Evolutionary conservation across 2,888 invertebrate species (phyloP).

Genomic region (Allacma fusca): DNA sequence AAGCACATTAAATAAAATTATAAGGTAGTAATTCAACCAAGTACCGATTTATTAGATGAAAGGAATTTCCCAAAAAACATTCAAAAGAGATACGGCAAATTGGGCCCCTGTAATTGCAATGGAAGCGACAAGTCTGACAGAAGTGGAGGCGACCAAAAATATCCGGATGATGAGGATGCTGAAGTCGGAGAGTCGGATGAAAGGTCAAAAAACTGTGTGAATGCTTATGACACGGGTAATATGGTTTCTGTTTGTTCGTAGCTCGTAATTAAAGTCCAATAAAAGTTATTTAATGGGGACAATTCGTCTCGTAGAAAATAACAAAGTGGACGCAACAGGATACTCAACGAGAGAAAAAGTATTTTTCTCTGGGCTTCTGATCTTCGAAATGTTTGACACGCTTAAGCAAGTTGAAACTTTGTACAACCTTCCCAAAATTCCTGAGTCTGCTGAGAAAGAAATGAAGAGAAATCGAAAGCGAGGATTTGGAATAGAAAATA

Average conservation of each 20-base stretch:
- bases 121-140: not conserved
- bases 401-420: constrained; percentile 48
- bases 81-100: not conserved
- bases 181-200: not conserved
- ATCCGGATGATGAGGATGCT: not conserved
- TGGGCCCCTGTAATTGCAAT: not conserved
- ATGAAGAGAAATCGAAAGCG: constrained; percentile 22
- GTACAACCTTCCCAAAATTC: constrained; percentile 49
- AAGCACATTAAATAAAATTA: too few relatives aligned
- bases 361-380: constrained; percentile 56
- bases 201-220: not conserved
- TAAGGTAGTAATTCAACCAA: too few relatives aligned
- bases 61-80: not conserved
- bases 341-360: constrained; percentile 48
- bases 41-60: too few relatives aligned
- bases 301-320: too few relatives aligned
- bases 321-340: constrained; percentile 29
- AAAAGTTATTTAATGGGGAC: too few relatives aligned
- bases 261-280: too few relatives aligned
- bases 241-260: too few relatives aligned
- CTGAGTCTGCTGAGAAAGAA: constrained; percentile 41
- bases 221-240: not conserved
- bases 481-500: constrained; percentile 47
- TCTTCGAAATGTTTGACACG: constrained; percentile 57
- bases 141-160: constrained; percentile 25